These are phyloP conservation scores for Platyrinchus mystaceus DNA, from an alignment of 2,797 vertebrate genomes.

Conservation along the genomic window DNA sequence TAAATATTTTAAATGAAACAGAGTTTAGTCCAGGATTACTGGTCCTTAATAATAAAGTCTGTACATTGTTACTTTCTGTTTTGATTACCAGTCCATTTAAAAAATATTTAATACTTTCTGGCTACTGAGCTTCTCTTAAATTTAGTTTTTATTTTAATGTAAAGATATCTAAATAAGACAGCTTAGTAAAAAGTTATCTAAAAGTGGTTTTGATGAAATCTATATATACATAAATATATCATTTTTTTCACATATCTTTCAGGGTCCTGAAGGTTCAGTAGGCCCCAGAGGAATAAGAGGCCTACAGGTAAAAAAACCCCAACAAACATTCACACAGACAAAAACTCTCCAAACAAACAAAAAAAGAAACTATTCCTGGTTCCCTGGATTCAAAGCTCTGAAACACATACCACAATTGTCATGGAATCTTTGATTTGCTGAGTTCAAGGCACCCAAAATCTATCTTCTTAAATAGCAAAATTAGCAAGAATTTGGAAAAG, in stretches of 20 bases:
- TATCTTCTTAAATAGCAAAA: not conserved
- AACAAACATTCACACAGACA: too few species aligned
- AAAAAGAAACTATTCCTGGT: not conserved
- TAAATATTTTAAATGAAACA: not conserved
- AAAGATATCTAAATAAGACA: not conserved
- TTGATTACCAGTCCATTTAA: not conserved
- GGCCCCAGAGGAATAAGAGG: constrained; percentile 85
- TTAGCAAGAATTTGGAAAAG: not conserved
- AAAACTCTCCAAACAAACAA: not conserved
- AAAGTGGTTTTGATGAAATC: not conserved
- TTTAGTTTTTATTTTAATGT: not conserved
- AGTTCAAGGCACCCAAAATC: not conserved
- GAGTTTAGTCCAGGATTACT: not conserved
- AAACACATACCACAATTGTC: not conserved
- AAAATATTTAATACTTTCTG: not conserved
- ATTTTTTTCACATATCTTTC: not conserved
- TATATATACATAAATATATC: not conserved
- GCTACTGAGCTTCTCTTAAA: not conserved
- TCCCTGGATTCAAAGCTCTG: not conserved
- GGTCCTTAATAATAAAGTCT: not conserved
- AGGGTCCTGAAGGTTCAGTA: constrained; percentile 87
- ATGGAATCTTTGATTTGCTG: not conserved
- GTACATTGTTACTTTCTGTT: not conserved
- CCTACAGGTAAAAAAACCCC: constrained; percentile 77
- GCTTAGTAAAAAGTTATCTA: not conserved